phyloP scores from a whole-genome alignment of 23 tunicate genomes.

The Styela plicata region DNA sequence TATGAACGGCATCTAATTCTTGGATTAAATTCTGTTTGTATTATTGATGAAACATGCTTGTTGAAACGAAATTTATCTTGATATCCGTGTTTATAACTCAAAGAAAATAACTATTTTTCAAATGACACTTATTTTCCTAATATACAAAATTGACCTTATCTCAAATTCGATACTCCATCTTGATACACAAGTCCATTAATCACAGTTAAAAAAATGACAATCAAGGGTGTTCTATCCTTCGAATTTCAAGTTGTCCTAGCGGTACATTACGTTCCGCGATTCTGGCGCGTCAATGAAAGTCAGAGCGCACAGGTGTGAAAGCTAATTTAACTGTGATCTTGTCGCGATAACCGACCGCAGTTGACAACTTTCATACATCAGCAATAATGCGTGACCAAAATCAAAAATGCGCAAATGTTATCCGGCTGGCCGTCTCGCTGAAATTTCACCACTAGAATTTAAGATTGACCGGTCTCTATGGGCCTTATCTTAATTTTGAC shows the following conservation, averaged over 20 bases:
- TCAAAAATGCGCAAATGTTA: background rate
- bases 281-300: background rate
- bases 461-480: background rate
- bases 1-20: too few relatives aligned
- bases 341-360: conserved; percentile 2
- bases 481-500: background rate
- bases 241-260: background rate
- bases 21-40: too few relatives aligned
- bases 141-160: background rate
- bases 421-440: background rate
- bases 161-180: background rate
- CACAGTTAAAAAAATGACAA: background rate
- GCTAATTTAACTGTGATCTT: background rate
- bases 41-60: too few relatives aligned
- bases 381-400: conserved; percentile 8
- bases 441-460: too few relatives aligned
- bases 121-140: background rate
- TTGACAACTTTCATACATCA: conserved; percentile 18
- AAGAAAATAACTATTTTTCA: too few relatives aligned
- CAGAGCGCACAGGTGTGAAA: conserved; percentile 19
- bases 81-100: too few relatives aligned
- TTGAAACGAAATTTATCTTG: too few relatives aligned
- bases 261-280: background rate
- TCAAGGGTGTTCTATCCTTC: background rate
- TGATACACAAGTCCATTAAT: background rate